Evolutionary conservation across 1,140 invertebrate genomes (phyloP), one percentile per base, ranked within the genome.

Genomic region (Aphidius ervi): DNA sequence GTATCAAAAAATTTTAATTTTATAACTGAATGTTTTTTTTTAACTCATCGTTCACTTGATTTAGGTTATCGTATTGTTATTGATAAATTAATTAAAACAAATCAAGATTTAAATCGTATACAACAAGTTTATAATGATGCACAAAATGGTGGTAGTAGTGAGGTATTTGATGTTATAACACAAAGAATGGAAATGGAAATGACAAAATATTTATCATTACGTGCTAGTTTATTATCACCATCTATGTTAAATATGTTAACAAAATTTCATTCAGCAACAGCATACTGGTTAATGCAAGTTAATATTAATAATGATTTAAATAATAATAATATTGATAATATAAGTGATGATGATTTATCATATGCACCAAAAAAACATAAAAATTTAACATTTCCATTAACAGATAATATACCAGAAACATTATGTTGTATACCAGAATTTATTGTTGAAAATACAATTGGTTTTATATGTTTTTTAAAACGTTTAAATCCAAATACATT

Each of bases 1-100:
- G 78, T 81, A 1, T 83, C 87, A 6, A 82, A 86, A 1, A 80
- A 78, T 9, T 92, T 86, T 69, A 92, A 87, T 72, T 97, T 97
- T 77, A 86, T 94, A 3, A 95, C 92, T 0, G 92, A 96, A 73
- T 90, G 91, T 69, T 97, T 97, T 77, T 96, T 88, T 74, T 82
- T 95, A 78, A 88, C 92, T 5, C 94, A 98, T 71, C 88, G 89
- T 68, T 87, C 90, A 56, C 82, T 97, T 40, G 87, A 94, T 73
- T 82, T 97, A 57, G 91, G 93, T 43, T 89, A 91, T 68, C 83
- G 89, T 50, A 88, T 93, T 16, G 84, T 90, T 43, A 83, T 91
- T 41, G 92, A 95, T 63, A 89, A 89, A 67, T 81, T 94, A 52
- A 82, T 71, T 78, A 87, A 72, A 77, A 64, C 67, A 41, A 73